phyloP scores from a whole-genome alignment of 2,888 invertebrate species.

The Caradrina clavipalpis region DNA sequence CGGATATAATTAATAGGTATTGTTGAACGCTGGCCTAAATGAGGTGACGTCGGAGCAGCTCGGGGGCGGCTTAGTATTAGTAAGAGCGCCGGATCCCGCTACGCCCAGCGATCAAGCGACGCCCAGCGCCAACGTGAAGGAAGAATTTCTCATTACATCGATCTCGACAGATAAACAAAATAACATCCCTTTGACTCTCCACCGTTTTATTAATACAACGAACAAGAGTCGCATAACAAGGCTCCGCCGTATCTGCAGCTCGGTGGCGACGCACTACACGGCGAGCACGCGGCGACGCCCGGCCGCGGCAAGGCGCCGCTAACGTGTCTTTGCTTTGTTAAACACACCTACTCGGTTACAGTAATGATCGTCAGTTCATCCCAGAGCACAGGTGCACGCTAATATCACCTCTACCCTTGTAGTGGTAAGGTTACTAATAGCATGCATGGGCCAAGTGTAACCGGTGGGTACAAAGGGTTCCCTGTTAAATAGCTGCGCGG shows the following conservation, averaged over 20 bases:
- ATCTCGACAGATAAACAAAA: conserved; percentile 38
- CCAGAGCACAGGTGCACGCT: not conserved
- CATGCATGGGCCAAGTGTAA: conserved; percentile 5
- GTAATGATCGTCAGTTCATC: conserved; percentile 53
- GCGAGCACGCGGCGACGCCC: not conserved
- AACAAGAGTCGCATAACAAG: not conserved
- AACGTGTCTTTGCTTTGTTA: conserved; percentile 52
- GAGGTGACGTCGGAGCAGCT: conserved; percentile 23
- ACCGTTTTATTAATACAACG: conserved; percentile 25
- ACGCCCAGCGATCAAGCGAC: conserved; percentile 12
- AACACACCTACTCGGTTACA: conserved; percentile 48
- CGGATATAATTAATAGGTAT: conserved; percentile 36
- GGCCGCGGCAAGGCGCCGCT: conserved; percentile 37
- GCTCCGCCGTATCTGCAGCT: no score
- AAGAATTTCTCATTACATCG: conserved; percentile 50
- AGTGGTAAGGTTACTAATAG: conserved; percentile 4
- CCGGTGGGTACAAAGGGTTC: conserved; percentile 42
- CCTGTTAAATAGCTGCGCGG: conserved; percentile 44
- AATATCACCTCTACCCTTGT: not conserved
- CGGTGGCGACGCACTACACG: no score
- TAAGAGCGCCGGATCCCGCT: conserved; percentile 7
- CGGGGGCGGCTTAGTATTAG: not conserved
- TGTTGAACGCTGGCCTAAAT: conserved; percentile 27
- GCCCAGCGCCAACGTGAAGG: conserved; percentile 27
- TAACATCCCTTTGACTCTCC: conserved; percentile 10